Percentiles rank a stretch among this genome's conserved stretches.
These are phyloP conservation scores for Thereva nobilitata DNA, from an alignment of 2,888 invertebrate species.

Conservation along the genomic window DNA sequence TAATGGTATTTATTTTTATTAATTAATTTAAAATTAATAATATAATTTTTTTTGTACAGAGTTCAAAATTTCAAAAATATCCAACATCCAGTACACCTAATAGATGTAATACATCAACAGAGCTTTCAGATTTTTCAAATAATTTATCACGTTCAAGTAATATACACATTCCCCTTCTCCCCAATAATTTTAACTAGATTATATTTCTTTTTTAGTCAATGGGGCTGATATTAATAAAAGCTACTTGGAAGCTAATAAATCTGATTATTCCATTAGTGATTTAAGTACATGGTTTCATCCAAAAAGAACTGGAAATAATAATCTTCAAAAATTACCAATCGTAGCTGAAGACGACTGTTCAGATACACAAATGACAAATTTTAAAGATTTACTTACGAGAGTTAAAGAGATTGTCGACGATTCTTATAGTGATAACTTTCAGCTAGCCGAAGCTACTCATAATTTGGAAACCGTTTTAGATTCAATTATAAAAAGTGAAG, in stretches of 20 bases:
- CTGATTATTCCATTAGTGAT: constrained; percentile 55
- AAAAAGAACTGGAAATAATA: constrained; percentile 39
- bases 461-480: constrained; percentile 56
- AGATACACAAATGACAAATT: constrained; percentile 54
- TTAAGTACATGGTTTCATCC: constrained; percentile 56
- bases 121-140: neutral
- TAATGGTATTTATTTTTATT: constrained; percentile 45
- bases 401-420: constrained; percentile 57
- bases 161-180: neutral
- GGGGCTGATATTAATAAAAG: constrained; percentile 57
- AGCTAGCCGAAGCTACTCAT: constrained; percentile 55
- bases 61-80: constrained; percentile 39
- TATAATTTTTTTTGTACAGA: constrained; percentile 36
- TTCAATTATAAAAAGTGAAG: constrained; percentile 54
- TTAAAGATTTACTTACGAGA: constrained; percentile 53
- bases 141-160: constrained; percentile 23
- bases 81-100: constrained; percentile 55
- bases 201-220: constrained; percentile 48
- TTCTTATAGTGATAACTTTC: constrained; percentile 57
- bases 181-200: neutral
- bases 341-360: constrained; percentile 28
- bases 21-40: neutral
- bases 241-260: constrained; percentile 56
- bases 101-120: neutral
- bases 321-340: constrained; percentile 10